Evolutionary conservation across 64 coral and sea anemone species (phyloP), one percentile per base, ranked within the genome.

Genomic region (Pocillopora damicornis): DNA sequence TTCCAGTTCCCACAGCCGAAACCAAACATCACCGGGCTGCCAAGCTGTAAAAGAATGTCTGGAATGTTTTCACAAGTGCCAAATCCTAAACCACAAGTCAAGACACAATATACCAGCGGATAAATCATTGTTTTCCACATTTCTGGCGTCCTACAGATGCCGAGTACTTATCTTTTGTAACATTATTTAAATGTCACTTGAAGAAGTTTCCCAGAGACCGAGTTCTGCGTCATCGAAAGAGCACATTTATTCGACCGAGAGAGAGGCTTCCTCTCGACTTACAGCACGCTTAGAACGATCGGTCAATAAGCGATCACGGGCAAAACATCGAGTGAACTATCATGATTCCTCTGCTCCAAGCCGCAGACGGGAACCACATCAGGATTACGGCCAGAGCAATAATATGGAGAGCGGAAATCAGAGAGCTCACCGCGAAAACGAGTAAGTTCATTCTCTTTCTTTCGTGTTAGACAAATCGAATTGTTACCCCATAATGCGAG

Each of bases 241-340:
- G 81, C 81, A 90, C 34, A 79, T 86, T 35, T 86, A 85, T 63
- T 93, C 94, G 22, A 89, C 67, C 61, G 91, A 93, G 92, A 81
- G 22, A 86, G 87, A 23, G 80, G 91, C 94, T 60, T 97, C 94
- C 9, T 93, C 94, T 0, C 83, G 94, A 56, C 91, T 97, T 17
- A 82, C 91, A 18, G 94, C 94, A 12, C 86, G 94, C 10, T 79
- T 97, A 62, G 94, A 97, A 82, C 68, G 94, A 59, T 97, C 94
- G 20, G 94, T 93, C 37, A 90, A 96, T 87, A 96, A 93, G 79
- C 77, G 94, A 82, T 93, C 94, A 36, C 88, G 88, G 12, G 94
- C 88, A 87, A 94, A 94, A 87, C 83, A 88, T 45, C 74, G 75
- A 12, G 25, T 86, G 13, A 76, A 87, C 66, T 76, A 78, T 76